Evolutionary conservation across 1,140 invertebrate species (phyloP).

Genomic region (Micrasema longulum): DNA sequence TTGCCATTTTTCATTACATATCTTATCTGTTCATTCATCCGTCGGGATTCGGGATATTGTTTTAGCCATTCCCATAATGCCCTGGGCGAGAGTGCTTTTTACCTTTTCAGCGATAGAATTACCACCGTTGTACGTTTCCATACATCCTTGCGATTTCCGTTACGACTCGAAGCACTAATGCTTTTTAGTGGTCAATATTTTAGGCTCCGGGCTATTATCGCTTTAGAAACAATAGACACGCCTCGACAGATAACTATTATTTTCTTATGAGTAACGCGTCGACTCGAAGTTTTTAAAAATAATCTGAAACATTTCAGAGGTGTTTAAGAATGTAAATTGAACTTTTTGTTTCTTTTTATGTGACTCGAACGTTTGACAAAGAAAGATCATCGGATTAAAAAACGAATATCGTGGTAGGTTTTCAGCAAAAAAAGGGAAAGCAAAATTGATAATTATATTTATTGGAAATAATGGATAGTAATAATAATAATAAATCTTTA

Average conservation of each 20-base stretch:
- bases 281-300: neutral
- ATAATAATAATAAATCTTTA: too few species aligned
- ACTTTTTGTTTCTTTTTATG: too few species aligned
- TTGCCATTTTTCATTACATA: neutral
- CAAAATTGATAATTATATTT: too few species aligned
- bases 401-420: too few species aligned
- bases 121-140: neutral
- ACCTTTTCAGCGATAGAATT: neutral
- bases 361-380: too few species aligned
- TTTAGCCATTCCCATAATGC: neutral
- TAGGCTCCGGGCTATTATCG: slow-evolving; percentile 19
- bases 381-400: too few species aligned
- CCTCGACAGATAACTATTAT: slow-evolving; percentile 31
- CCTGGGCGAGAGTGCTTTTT: slow-evolving; percentile 1
- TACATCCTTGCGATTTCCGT: slow-evolving; percentile 25
- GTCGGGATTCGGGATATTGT: neutral
- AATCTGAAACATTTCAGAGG: slow-evolving; percentile 3
- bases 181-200: slow-evolving; percentile 14
- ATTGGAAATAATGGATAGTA: too few species aligned
- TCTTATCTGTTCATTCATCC: neutral
- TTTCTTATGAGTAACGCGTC: slow-evolving; percentile 23
- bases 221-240: slow-evolving; percentile 31
- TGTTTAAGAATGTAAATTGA: neutral
- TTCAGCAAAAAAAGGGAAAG: too few species aligned
- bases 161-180: neutral